Conservation (phyloP, 1,140 invertebrate genomes). For the Ostrea edulis region DNA sequence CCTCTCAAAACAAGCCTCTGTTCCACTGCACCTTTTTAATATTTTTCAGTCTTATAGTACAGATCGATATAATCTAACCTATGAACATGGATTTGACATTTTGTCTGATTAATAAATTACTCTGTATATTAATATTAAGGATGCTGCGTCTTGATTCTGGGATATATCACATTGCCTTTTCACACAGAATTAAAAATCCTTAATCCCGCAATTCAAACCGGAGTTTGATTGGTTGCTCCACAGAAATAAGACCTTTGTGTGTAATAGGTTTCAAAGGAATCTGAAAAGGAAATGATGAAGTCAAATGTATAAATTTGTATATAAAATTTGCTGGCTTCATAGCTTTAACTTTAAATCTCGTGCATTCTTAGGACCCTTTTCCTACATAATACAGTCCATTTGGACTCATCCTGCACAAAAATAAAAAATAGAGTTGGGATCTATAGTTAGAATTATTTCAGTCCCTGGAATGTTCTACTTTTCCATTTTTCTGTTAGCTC, state of each 20-base stretch:
- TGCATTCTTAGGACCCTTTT: too few species aligned
- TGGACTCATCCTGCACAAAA: too few species aligned
- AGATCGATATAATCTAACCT: background rate
- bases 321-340: background rate
- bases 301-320: background rate
- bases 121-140: background rate
- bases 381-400: too few species aligned
- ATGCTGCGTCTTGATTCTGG: background rate
- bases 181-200: background rate
- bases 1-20: too few species aligned
- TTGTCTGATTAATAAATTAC: background rate
- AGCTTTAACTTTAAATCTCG: background rate
- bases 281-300: constrained; percentile 1
- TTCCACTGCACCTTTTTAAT: too few species aligned
- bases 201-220: background rate
- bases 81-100: background rate
- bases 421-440: too few species aligned
- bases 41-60: too few species aligned
- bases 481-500: too few species aligned
- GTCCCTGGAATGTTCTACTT: too few species aligned
- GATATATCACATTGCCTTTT: background rate
- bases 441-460: too few species aligned
- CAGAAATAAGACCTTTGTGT: background rate
- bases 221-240: background rate
- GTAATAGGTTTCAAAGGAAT: constrained; percentile 14